Evolutionary conservation across 2,888 invertebrate genomes (phyloP).

Genomic region (Philereme transversata): DNA sequence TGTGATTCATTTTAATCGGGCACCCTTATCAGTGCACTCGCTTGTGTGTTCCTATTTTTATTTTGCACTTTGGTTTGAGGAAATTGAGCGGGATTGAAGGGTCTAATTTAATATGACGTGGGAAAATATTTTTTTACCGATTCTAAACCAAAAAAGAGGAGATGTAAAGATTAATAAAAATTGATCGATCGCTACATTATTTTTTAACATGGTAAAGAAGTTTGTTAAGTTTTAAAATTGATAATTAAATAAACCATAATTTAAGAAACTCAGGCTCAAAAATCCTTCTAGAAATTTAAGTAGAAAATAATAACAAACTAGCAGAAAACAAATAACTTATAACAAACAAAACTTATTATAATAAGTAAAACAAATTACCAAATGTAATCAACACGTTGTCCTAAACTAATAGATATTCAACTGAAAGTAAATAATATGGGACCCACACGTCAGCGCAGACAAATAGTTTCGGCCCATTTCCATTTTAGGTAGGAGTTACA

Average conservation of each 20-base stretch:
- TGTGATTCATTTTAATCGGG: conserved; percentile 82
- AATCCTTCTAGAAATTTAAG: not conserved
- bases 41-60: conserved; percentile 32
- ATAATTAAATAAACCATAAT: too few species aligned
- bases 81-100: conserved; percentile 9
- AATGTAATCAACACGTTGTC: conserved; percentile 37
- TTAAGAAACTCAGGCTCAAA: not conserved
- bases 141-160: too few species aligned
- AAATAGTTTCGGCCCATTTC: conserved; percentile 19
- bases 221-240: too few species aligned
- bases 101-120: not conserved
- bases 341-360: conserved; percentile 3
- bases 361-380: conserved; percentile 6
- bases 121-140: not conserved
- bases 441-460: conserved; percentile 31
- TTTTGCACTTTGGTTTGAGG: conserved; percentile 14
- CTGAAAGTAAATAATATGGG: conserved; percentile 32
- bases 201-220: too few species aligned
- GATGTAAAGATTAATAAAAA: too few species aligned
- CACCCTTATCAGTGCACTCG: conserved; percentile 70
- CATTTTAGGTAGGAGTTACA: not conserved
- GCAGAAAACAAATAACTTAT: conserved; percentile 2
- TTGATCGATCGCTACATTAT: too few species aligned
- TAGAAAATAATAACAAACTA: not conserved
- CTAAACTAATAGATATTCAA: conserved; percentile 38